Percentiles rank a stretch among this genome's conserved stretches.
These are phyloP conservation scores for Berghia stephanieae DNA, from an alignment of 1,140 invertebrate species.

Conservation along the genomic window DNA sequence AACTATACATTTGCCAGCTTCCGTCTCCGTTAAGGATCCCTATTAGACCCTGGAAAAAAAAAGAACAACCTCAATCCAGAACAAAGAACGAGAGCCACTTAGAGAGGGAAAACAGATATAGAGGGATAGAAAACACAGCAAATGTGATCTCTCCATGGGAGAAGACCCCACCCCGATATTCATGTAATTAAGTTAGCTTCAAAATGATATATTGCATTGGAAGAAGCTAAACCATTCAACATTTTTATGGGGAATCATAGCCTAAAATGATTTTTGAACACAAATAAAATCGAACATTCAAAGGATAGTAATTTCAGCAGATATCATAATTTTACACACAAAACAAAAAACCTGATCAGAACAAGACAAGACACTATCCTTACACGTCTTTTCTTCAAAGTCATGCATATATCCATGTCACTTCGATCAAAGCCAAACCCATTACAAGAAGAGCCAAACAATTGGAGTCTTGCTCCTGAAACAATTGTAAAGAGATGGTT, in stretches of 20 bases:
- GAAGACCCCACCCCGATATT: no score
- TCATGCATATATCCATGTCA: conserved; percentile 75
- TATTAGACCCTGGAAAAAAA: no score
- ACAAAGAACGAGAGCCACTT: no score
- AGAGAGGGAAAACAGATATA: no score
- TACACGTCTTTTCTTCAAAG: conserved; percentile 61
- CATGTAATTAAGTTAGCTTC: no score
- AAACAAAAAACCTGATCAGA: background rate
- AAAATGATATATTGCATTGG: background rate
- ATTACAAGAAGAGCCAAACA: conserved; percentile 76
- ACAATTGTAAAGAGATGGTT: background rate
- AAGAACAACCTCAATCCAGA: no score
- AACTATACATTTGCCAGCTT: no score
- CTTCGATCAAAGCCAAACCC: conserved; percentile 73
- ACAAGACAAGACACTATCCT: background rate
- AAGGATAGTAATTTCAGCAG: background rate
- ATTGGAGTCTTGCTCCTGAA: conserved; percentile 64
- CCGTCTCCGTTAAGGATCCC: no score
- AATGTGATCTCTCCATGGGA: no score
- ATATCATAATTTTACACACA: background rate
- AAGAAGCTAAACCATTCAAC: background rate
- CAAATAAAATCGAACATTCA: background rate
- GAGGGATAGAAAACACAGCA: no score
- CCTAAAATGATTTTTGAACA: background rate
- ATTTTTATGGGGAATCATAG: background rate